These are phyloP conservation scores for Nematolebias whitei DNA, from an alignment of 2,113 vertebrate genomes.

Conservation along the genomic window DNA sequence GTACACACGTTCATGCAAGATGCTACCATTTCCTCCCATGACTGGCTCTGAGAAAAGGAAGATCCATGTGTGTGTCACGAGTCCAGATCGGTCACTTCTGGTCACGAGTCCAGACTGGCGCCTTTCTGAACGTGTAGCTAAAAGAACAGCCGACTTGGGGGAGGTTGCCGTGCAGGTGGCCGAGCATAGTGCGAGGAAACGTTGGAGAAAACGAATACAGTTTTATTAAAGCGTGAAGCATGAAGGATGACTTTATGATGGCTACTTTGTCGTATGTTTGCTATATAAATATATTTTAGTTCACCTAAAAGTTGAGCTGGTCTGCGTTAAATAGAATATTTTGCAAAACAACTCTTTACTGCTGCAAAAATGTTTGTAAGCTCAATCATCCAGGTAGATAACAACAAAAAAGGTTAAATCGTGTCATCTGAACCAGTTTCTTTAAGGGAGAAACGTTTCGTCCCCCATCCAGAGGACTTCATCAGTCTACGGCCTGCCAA, in stretches of 20 bases:
- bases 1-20: slow-evolving; percentile 36
- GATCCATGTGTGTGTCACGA: slow-evolving; percentile 54
- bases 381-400: too few relatives aligned
- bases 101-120: slow-evolving; percentile 46
- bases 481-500: too few relatives aligned
- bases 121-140: slow-evolving; percentile 36
- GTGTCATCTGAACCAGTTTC: too few relatives aligned
- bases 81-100: too few relatives aligned
- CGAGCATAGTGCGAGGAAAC: slow-evolving; percentile 12
- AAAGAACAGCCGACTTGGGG: slow-evolving; percentile 31
- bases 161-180: slow-evolving; percentile 45
- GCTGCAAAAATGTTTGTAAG: not conserved
- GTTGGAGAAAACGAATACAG: slow-evolving; percentile 34
- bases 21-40: slow-evolving; percentile 45
- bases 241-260: not conserved
- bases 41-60: slow-evolving; percentile 55
- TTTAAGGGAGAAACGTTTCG: too few relatives aligned
- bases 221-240: slow-evolving; percentile 14
- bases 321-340: too few relatives aligned
- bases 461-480: too few relatives aligned
- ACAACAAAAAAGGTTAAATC: too few relatives aligned
- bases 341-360: too few relatives aligned
- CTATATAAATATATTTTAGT: not conserved
- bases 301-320: not conserved
- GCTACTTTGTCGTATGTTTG: slow-evolving; percentile 1